Evolutionary conservation across 2,113 vertebrate genomes (phyloP), one percentile per base, ranked within the genome.

Genomic region (Pelecanoides urinatrix): DNA sequence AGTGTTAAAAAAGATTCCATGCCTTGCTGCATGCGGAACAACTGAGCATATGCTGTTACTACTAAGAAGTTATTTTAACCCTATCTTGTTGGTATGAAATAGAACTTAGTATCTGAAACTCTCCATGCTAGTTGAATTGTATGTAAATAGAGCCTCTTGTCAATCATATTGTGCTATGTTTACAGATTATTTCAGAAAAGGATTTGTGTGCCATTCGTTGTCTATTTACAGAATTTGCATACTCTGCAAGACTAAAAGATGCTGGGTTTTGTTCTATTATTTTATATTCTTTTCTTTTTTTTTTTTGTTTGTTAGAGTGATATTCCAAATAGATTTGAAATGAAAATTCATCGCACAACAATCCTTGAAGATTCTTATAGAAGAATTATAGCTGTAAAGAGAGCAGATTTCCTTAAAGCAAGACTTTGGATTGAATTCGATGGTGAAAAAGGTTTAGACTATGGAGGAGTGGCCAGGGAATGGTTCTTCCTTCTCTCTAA

Each of bases 401-500:
- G 97, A 83, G 96, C 99, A 2, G 99, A 99, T 67, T 97, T 99
- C 86, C 99, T 99, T 75, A 99, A 99, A 98, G 99, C 99, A 12
- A 98, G 99, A 45, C 99, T 99, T 53, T 99, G 99, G 99, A 98
- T 99, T 95, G 99, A 99, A 96, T 99, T 99, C 93, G 99, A 99
- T 84, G 99, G 99, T n/a, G 99, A 99, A 96, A 99, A 99, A 75
- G 99, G 99, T 18, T 98, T 99, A 95, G 99, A 99, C 97, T 99
- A 99, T 3, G 99, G 99, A 34, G 99, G 99, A 20, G 97, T 99
- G 36, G 99, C 99, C 97, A 98, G 99, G 87, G 99, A 99, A 95
- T 99, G 99, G 99, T 99, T 99, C 98, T 99, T 99, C 96, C 99
- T 99, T 82, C 99, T 99, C 96, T 99, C 99, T 52, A 99, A 99